phyloP scores from a whole-genome alignment of 2,888 invertebrate species.

The Galeopsomyia nigrocyanea region DNA sequence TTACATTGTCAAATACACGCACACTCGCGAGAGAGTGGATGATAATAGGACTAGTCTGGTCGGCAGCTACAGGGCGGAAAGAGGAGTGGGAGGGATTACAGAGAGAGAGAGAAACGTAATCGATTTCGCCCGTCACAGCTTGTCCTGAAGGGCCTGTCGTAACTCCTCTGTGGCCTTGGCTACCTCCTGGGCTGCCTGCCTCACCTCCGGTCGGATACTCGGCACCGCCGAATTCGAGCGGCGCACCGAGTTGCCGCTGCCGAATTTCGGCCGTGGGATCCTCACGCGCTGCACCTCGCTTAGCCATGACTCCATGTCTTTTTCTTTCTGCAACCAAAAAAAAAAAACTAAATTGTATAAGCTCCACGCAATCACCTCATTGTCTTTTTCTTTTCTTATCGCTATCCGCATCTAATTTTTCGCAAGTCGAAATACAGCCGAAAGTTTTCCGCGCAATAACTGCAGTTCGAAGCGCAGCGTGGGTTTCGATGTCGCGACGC shows the following conservation, averaged over 20 bases:
- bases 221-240: constrained; percentile 72
- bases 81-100: background rate
- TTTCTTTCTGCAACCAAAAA: constrained; percentile 12
- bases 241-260: constrained; percentile 70
- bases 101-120: too few relatives aligned
- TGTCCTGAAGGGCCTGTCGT: constrained; percentile 82
- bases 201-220: constrained; percentile 71
- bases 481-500: too few relatives aligned
- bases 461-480: too few relatives aligned
- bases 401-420: background rate
- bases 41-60: background rate
- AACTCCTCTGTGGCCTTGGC: constrained; percentile 82
- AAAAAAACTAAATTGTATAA: too few relatives aligned
- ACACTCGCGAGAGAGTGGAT: too few relatives aligned
- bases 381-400: constrained; percentile 3
- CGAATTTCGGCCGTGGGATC: constrained; percentile 88
- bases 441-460: too few relatives aligned
- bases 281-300: constrained; percentile 86
- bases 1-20: too few relatives aligned
- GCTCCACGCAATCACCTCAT: background rate
- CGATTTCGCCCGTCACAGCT: constrained; percentile 74
- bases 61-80: too few relatives aligned
- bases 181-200: constrained; percentile 69
- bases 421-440: too few relatives aligned
- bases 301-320: constrained; percentile 83